phyloP scores from a whole-genome alignment of 2,113 vertebrate species.

The Cyphomyrus discorhynchus region DNA sequence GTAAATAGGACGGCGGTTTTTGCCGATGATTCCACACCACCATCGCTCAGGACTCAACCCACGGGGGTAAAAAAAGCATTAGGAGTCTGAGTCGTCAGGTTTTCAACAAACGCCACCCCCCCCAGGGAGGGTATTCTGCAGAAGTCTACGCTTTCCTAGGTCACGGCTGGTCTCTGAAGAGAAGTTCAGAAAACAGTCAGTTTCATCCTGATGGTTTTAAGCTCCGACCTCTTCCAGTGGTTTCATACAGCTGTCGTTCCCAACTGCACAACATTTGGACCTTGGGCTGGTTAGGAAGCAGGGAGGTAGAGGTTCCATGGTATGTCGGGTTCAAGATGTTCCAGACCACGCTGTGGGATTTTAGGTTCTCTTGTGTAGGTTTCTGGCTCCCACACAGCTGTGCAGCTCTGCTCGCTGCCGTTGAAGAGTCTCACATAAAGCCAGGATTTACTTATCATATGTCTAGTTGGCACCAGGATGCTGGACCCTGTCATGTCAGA shows the following conservation, averaged over 20 bases:
- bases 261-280: not conserved
- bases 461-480: not conserved
- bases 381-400: not conserved
- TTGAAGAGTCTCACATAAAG: not conserved
- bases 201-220: not conserved
- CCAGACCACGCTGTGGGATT: not conserved
- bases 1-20: slow-evolving; percentile 37
- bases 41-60: not conserved
- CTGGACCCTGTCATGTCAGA: not conserved
- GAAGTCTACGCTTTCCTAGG: not conserved
- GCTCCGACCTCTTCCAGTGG: not conserved
- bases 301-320: not conserved
- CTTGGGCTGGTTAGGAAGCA: not conserved
- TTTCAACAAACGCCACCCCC: not conserved
- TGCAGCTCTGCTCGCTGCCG: not conserved
- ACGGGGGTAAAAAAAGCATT: not conserved
- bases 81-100: not conserved
- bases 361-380: not conserved
- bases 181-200: not conserved
- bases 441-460: not conserved
- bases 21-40: not conserved
- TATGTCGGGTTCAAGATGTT: not conserved
- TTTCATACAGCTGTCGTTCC: not conserved
- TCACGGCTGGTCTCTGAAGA: not conserved
- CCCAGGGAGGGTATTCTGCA: not conserved